Percentiles rank a stretch among this genome's conserved stretches.
phyloP scores from a whole-genome alignment of 1,140 invertebrate species.

The Delia radicum region DNA sequence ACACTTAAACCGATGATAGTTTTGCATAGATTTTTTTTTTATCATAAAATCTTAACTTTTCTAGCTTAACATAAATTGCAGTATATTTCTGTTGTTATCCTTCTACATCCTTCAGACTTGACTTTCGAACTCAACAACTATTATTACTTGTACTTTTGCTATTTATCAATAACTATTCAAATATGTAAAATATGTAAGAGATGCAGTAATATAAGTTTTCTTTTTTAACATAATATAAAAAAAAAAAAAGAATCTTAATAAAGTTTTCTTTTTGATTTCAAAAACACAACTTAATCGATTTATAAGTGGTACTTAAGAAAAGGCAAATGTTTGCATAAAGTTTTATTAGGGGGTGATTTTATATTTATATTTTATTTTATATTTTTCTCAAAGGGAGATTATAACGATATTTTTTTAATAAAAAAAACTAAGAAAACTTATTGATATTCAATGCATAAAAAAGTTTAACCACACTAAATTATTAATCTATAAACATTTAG shows the following conservation, averaged over 20 bases:
- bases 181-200: background rate
- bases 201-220: background rate
- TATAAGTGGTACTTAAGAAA: conserved; percentile 9
- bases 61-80: background rate
- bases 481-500: too few relatives aligned
- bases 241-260: background rate
- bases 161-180: background rate
- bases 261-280: conserved; percentile 10
- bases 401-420: too few relatives aligned
- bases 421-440: too few relatives aligned
- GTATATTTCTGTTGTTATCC: background rate
- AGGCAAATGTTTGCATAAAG: too few relatives aligned
- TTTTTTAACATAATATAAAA: background rate
- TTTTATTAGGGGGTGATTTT: too few relatives aligned
- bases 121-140: background rate
- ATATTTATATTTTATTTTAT: too few relatives aligned
- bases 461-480: too few relatives aligned
- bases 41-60: too few relatives aligned
- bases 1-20: too few relatives aligned
- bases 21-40: background rate
- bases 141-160: background rate
- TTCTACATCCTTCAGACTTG: background rate
- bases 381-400: too few relatives aligned
- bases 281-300: conserved; percentile 13
- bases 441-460: too few relatives aligned